A percentile compares a stretch with the other conserved stretches of the same genome.
Conservation (phyloP, 2,888 invertebrate species). For the Drosophila birchii region DNA sequence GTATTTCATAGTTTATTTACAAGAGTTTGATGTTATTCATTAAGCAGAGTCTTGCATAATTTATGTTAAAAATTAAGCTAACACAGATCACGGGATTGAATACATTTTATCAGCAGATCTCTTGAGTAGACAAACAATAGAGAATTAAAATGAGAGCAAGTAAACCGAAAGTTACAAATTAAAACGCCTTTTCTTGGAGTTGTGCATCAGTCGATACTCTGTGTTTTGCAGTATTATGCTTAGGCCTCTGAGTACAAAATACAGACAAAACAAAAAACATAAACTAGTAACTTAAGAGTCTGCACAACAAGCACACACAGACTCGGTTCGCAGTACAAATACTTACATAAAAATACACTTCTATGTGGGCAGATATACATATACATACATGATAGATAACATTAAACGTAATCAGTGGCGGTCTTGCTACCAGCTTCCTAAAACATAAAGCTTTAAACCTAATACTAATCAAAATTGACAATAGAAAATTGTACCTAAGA, state of each 20-base stretch:
- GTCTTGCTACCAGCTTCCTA: conserved; percentile 61
- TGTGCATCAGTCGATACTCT: conserved; percentile 50
- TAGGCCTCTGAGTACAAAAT: conserved; percentile 42
- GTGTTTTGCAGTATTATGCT: conserved; percentile 13
- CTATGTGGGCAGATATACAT: conserved; percentile 56
- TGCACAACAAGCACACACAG: conserved; percentile 35
- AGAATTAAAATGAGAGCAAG: conserved; percentile 13
- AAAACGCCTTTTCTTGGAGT: conserved; percentile 31
- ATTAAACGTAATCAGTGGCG: conserved; percentile 79
- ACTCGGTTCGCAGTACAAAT: conserved; percentile 48
- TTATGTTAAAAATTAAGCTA: conserved; percentile 30
- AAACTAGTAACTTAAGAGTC: conserved; percentile 60
- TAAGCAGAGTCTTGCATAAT: conserved; percentile 26
- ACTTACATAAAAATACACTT: conserved; percentile 39
- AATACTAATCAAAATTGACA: conserved; percentile 64
- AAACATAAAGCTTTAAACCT: conserved; percentile 76
- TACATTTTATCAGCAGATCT: conserved; percentile 13
- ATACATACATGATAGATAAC: conserved; percentile 51
- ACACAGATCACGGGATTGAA: conserved; percentile 29
- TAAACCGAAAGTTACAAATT: neutral
- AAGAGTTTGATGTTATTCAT: conserved; percentile 48
- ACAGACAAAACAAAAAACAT: conserved; percentile 72
- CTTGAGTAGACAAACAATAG: conserved; percentile 10
- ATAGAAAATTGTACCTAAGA: conserved; percentile 58
- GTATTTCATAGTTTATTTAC: conserved; percentile 67